Conservation (phyloP, 2,797 vertebrate species). For the Cossypha polioptera region DNA sequence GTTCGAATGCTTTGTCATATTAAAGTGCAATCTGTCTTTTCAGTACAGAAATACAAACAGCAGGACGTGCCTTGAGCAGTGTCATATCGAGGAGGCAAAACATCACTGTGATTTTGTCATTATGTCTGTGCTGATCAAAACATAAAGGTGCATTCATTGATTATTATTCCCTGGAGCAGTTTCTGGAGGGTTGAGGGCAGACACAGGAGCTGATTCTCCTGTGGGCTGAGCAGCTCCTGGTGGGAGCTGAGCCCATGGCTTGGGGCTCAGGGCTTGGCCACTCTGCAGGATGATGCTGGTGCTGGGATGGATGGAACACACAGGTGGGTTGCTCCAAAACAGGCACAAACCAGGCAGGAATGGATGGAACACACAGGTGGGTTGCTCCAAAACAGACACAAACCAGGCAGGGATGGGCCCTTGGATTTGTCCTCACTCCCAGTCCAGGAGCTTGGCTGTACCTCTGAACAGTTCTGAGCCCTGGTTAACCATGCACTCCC, state of each 20-base stretch:
- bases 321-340: not conserved
- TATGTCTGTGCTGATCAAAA: not conserved
- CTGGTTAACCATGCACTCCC: not conserved
- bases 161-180: not conserved
- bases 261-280: not conserved
- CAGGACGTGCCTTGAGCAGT: not conserved
- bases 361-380: no score
- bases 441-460: not conserved
- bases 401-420: not conserved
- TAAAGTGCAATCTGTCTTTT: not conserved
- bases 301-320: not conserved
- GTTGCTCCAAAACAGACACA: not conserved
- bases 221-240: not conserved
- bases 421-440: not conserved
- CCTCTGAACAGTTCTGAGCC: not conserved
- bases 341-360: not conserved
- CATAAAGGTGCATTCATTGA: not conserved
- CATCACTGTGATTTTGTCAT: not conserved
- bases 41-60: not conserved
- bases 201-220: not conserved
- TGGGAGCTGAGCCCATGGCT: not conserved
- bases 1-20: conserved; percentile 39
- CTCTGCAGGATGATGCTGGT: not conserved
- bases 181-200: not conserved
- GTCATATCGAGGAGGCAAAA: not conserved